Evolutionary conservation across 2,888 invertebrate genomes (phyloP).

Genomic region (Apodemia zela): DNA sequence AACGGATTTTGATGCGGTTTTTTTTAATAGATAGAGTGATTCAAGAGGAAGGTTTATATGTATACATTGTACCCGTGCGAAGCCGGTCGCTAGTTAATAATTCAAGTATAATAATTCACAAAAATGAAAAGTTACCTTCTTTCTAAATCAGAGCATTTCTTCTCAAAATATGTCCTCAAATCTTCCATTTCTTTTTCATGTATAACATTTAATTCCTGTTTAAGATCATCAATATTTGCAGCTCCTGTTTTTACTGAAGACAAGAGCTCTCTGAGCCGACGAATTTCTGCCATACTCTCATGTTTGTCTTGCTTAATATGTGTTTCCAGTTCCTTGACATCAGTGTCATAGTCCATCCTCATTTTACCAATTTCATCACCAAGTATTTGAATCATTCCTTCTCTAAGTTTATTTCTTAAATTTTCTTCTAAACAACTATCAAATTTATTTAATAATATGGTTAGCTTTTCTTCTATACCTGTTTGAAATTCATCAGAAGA

Average conservation of each 20-base stretch:
- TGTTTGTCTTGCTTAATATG: slow-evolving; percentile 81
- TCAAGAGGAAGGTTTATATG: no score
- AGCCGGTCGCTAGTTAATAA: no score
- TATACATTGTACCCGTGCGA: no score
- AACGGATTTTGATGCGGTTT: no score
- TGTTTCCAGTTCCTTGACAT: slow-evolving; percentile 59
- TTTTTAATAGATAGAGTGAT: no score
- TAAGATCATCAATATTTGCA: slow-evolving; percentile 75
- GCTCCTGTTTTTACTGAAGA: slow-evolving; percentile 80
- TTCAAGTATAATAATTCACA: no score
- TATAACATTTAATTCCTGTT: slow-evolving; percentile 81
- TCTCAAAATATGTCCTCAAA: slow-evolving; percentile 88
- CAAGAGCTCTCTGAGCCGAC: slow-evolving; percentile 75
- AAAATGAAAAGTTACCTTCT: slow-evolving; percentile 72
- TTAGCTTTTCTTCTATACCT: slow-evolving; percentile 59
- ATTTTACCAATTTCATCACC: slow-evolving; percentile 76
- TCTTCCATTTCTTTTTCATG: slow-evolving; percentile 90
- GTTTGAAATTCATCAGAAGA: slow-evolving; percentile 61
- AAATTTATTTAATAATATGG: slow-evolving; percentile 52
- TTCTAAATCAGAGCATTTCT: slow-evolving; percentile 89
- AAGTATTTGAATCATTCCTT: slow-evolving; percentile 77
- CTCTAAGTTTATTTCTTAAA: slow-evolving; percentile 66
- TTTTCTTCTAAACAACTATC: slow-evolving; percentile 64
- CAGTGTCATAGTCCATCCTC: slow-evolving; percentile 61
- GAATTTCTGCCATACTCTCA: slow-evolving; percentile 74